Percentiles rank a stretch among this genome's conserved stretches.
Conservation (phyloP, 2,113 vertebrate genomes). For the Monopterus albus region DNA sequence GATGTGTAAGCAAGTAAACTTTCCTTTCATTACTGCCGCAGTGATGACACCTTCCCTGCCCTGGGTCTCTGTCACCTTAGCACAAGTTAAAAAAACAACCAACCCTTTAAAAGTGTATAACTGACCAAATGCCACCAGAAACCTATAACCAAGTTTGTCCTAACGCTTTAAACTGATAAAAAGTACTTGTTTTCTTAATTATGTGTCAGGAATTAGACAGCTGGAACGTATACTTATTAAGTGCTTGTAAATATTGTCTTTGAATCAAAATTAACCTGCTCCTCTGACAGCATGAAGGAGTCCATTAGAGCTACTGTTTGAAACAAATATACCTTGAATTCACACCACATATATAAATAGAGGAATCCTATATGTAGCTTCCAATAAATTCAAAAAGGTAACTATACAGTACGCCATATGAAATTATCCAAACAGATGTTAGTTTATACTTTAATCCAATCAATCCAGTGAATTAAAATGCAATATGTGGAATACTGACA, state of each 20-base stretch:
- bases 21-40: constrained; percentile 14
- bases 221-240: constrained; percentile 29
- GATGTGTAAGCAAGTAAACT: neutral
- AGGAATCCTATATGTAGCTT: constrained; percentile 48
- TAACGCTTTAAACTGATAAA: neutral
- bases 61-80: neutral
- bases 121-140: neutral
- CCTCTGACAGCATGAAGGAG: constrained; percentile 44
- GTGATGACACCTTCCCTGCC: neutral
- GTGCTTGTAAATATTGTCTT: constrained; percentile 53
- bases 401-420: constrained; percentile 55
- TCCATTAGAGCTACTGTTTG: constrained; percentile 56
- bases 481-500: constrained; percentile 55
- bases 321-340: constrained; percentile 60
- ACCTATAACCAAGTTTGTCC: neutral
- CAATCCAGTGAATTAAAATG: constrained; percentile 53
- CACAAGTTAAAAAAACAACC: neutral
- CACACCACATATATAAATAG: constrained; percentile 60
- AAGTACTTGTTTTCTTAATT: no score
- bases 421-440: constrained; percentile 58
- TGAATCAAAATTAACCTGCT: constrained; percentile 38
- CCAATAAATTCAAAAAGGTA: constrained; percentile 59
- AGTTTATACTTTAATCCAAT: constrained; percentile 52
- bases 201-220: no score
- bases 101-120: neutral